Evolutionary conservation across 2,888 invertebrate species (phyloP), one percentile per base, ranked within the genome.

Genomic region (Steromphala cineraria): DNA sequence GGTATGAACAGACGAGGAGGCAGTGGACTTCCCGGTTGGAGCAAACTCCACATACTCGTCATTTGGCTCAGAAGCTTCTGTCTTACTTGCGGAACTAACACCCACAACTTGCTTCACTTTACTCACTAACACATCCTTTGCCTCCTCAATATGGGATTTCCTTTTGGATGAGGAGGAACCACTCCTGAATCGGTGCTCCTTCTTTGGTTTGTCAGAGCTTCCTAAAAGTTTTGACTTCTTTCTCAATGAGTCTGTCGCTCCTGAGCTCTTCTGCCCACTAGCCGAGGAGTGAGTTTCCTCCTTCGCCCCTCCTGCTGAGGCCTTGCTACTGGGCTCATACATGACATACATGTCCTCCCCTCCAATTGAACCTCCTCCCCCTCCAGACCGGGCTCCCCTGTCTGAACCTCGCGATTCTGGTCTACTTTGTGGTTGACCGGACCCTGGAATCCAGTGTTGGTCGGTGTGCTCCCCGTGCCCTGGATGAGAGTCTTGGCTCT

Each of bases 41-140:
- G 81, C 74, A 62, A 86, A 83, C 71, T 84, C 86, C 31, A 86
- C 83, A 55, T 86, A 86, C 74, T 86, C 86, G 55, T 84, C 86
- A 17, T 21, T 76, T 8, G 52, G 10, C 24, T 40, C 75, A 0
- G 40, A 46, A 1, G 4, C 31, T 28, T 46, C 46, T 10, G 46
- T 8, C 10, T 46, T 46, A 46, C 4, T 46, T 13, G 10, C 46
- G 46, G 4, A 3, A 36, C 36, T 36, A 8, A 3, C 8, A 36
- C 46, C 46, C 10, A 46, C 46, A 46, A 46, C 46, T 46, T 67
- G 52, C 40, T 67, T 21, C 21, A 67, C 67, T 52, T 67, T 79
- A 31, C 24, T 21, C 24, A 40, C 46, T 10, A 21, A 52, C 40
- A 52, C 52, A 40, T 52, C 75, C 28, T n/a, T 75, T 28, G 62